These are phyloP conservation scores for Manacus vitellinus DNA, from an alignment of 2,113 vertebrate species.

Conservation along the genomic window DNA sequence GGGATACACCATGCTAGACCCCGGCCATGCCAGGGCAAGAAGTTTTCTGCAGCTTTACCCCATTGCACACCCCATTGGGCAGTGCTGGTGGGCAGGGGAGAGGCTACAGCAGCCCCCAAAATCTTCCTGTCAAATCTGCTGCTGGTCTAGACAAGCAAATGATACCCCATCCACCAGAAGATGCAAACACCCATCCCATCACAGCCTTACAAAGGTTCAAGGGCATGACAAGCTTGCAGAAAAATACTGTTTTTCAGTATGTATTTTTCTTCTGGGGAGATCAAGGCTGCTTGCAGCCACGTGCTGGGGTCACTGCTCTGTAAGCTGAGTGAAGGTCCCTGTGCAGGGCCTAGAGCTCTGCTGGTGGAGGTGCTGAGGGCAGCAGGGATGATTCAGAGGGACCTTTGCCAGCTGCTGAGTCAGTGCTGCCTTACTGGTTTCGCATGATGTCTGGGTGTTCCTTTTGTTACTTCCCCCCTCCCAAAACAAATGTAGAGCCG, in stretches of 20 bases:
- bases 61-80: rapidly evolving
- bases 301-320: not conserved
- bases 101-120: not conserved
- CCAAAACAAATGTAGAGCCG: not conserved
- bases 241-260: rapidly evolving
- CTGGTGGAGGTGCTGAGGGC: not conserved
- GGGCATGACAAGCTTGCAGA: not conserved
- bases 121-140: not conserved
- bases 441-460: not conserved
- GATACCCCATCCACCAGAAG: not conserved
- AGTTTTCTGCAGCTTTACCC: not conserved
- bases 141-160: not conserved
- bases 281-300: not conserved
- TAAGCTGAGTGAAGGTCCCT: not conserved
- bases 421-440: not conserved
- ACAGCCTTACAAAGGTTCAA: not conserved
- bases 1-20: rapidly evolving
- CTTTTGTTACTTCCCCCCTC: not conserved
- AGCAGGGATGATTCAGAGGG: not conserved
- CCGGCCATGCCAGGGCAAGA: rapidly evolving
- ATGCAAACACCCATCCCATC: not conserved
- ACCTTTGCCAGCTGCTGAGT: conserved; percentile 33
- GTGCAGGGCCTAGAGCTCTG: not conserved
- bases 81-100: not conserved
- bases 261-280: not conserved